Evolutionary conservation across 2,888 invertebrate genomes (phyloP), one percentile per base, ranked within the genome.

Genomic region (Prenolepis imparis): DNA sequence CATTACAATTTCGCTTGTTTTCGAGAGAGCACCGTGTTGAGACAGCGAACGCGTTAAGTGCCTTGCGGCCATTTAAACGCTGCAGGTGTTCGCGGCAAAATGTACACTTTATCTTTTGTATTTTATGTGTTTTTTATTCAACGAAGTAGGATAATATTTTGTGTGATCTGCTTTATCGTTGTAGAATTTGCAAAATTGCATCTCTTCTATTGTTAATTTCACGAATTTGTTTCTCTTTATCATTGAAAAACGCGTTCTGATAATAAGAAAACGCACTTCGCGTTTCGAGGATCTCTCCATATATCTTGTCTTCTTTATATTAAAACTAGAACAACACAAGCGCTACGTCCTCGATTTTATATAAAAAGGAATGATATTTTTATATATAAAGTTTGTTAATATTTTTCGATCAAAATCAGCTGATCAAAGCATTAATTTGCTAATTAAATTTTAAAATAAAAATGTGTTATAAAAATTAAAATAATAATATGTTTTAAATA

Each of bases 241-340:
- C 6, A 1, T 73, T 12, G 1, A 1, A 59, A 55, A 73, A 41
- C 6, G 8, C 6, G 8, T 41, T 41, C n/a, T n/a, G n/a, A 59
- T 73, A 57, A 73, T 59, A 59, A 73, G 24, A 59, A 0, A 41
- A 41, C 21, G 36, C n/a, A n/a, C n/a, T 11, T 24, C 39, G 24
- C 1, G 12, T 0, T 15, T 18, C 9, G 21, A 32, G 4, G 15
- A 48, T 55, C 32, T 36, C 1, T 36, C 3, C n/a, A n/a, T n/a
- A 39, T 9, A 52, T 44, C 8, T 48, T 1, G 52, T 32, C 3
- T 39, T 5, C 11, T 12, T 41, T 82, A 39, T 52, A 28, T 74
- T 70, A 66, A 78, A 89, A 89, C 86, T 86, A 89, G 78, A 32
- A 85, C 84, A n/a, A n/a, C n/a, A n/a, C n/a, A n/a, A n/a, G n/a